Percentiles rank a stretch among this genome's conserved stretches.
Conservation (phyloP, 2,888 invertebrate genomes). For the Troilus luridus region DNA sequence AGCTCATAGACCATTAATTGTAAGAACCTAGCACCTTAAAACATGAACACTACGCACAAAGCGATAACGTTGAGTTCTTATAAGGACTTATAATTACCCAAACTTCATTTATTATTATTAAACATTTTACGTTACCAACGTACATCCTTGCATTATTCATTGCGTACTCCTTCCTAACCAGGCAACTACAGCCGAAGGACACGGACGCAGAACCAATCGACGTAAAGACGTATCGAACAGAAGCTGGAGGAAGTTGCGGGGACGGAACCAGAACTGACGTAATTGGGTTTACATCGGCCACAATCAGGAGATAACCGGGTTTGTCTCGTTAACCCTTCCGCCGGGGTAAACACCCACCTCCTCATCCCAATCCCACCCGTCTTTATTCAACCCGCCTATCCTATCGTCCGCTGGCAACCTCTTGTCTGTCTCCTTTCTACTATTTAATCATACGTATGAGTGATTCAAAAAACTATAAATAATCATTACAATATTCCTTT, state of each 20-base stretch:
- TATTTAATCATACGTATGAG: neutral
- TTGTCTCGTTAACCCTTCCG: slow-evolving; percentile 40
- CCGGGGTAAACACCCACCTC: neutral
- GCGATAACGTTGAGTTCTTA: too few species aligned
- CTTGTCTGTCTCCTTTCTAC: neutral
- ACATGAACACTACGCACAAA: too few species aligned
- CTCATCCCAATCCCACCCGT: slow-evolving; percentile 7
- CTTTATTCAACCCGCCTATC: slow-evolving; percentile 17
- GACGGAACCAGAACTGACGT: slow-evolving; percentile 40
- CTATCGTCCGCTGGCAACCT: neutral
- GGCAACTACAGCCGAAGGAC: neutral
- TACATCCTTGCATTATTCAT: too few species aligned
- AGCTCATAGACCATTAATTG: too few species aligned
- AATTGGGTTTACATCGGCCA: slow-evolving; percentile 45
- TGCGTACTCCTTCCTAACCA: neutral
- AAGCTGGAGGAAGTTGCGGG: neutral
- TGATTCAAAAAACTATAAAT: neutral
- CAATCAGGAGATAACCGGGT: slow-evolving; percentile 41
- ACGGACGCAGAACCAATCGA: neutral
- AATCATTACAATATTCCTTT: neutral
- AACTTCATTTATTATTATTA: too few species aligned
- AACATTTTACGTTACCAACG: too few species aligned
- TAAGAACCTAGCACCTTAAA: too few species aligned
- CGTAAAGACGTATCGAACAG: slow-evolving; percentile 14
- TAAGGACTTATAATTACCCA: too few species aligned